Conservation (phyloP, 2,888 invertebrate species). For the Metopia argyrocephala region DNA sequence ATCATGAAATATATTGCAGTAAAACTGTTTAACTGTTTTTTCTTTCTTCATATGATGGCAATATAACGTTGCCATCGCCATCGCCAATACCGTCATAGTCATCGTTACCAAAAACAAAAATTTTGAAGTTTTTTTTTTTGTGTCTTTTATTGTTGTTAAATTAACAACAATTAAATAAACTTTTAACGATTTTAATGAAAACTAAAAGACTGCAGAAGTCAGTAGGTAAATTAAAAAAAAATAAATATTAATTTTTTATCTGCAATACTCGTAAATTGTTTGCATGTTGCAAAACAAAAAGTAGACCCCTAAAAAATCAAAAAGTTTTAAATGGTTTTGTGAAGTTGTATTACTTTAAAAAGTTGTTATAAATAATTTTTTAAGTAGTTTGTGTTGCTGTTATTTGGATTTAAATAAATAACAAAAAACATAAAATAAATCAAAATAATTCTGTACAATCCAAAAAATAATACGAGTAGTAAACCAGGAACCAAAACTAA, state of each 20-base stretch:
- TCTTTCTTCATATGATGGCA: conserved; percentile 21
- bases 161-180: conserved; percentile 59
- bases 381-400: neutral
- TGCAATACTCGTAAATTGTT: conserved; percentile 30
- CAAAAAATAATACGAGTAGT: conserved; percentile 31
- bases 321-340: conserved; percentile 41
- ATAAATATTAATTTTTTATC: neutral
- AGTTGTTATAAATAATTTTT: conserved; percentile 29
- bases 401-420: conserved; percentile 17
- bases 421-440: neutral
- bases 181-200: conserved; percentile 27
- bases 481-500: conserved; percentile 30
- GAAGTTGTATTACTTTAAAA: conserved; percentile 49
- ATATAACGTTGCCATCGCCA: conserved; percentile 9
- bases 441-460: conserved; percentile 16
- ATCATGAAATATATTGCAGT: conserved; percentile 42
- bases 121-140: conserved; percentile 36
- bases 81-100: too few relatives aligned
- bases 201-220: conserved; percentile 29
- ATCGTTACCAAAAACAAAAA: neutral
- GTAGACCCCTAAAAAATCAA: too few relatives aligned
- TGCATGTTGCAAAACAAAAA: conserved; percentile 43
- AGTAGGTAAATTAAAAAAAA: conserved; percentile 27
- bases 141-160: conserved; percentile 35
- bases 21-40: conserved; percentile 1